phyloP scores from a whole-genome alignment of 1,140 invertebrate genomes.

The Sarcophaga bullata region DNA sequence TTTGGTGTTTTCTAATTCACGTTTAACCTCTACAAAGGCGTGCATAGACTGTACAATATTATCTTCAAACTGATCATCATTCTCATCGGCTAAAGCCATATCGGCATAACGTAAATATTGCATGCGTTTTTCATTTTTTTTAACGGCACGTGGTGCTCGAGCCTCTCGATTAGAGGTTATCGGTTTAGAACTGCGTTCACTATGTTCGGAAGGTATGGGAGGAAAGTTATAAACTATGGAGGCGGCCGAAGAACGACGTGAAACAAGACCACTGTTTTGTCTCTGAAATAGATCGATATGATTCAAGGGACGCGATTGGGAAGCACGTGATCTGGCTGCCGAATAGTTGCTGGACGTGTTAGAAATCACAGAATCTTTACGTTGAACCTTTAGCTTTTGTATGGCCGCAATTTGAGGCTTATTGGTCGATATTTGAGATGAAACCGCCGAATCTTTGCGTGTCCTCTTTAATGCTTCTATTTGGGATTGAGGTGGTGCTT shows the following conservation, averaged over 20 bases:
- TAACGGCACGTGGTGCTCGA: background rate
- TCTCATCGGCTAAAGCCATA: conserved; percentile 50
- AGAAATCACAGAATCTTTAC: conserved; percentile 54
- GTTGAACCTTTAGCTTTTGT: conserved; percentile 44
- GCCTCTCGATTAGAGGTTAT: background rate
- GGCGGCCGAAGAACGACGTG: conserved; percentile 53
- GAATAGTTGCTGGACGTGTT: conserved; percentile 50
- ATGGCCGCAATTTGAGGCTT: conserved; percentile 30
- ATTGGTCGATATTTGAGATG: background rate
- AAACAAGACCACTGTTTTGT: conserved; percentile 56
- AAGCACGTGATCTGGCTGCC: conserved; percentile 54
- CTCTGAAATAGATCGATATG: conserved; percentile 61
- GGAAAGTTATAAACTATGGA: conserved; percentile 60
- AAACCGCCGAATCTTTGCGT: background rate
- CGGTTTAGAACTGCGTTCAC: conserved; percentile 32
- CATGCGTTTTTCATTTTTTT: conserved; percentile 1
- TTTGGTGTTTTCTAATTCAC: conserved; percentile 52
- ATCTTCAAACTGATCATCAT: conserved; percentile 50
- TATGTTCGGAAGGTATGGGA: conserved; percentile 57
- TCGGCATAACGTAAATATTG: conserved; percentile 54
- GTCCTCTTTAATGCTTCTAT: background rate
- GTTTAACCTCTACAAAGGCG: conserved; percentile 61
- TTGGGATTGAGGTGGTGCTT: background rate
- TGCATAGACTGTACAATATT: conserved; percentile 61
- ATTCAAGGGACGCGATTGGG: conserved; percentile 49